Percentiles rank a stretch among this genome's conserved stretches.
Conservation (phyloP, 2,113 vertebrate species). For the Hippocampus mohnikei region DNA sequence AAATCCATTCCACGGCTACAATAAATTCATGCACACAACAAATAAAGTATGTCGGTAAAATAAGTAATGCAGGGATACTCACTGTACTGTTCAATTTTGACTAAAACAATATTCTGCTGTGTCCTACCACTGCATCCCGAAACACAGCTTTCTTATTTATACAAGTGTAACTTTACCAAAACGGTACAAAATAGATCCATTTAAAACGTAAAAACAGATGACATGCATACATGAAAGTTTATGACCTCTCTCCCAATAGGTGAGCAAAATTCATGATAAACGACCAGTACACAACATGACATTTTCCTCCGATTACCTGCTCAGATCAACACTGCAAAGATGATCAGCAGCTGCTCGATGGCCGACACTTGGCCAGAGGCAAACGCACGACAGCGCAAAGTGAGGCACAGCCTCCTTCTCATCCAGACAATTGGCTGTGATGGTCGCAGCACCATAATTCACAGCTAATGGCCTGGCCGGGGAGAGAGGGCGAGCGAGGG, state of each 20-base stretch:
- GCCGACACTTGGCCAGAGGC: constrained; percentile 41
- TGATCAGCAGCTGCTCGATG: constrained; percentile 40
- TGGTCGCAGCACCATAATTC: constrained; percentile 65
- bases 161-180: constrained; percentile 9
- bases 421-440: constrained; percentile 71
- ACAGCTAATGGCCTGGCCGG: constrained; percentile 58
- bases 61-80: constrained; percentile 38
- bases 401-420: constrained; percentile 60
- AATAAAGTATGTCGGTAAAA: background rate
- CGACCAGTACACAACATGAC: constrained; percentile 13
- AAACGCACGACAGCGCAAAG: constrained; percentile 41
- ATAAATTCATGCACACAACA: constrained; percentile 4
- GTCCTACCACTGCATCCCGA: constrained; percentile 52
- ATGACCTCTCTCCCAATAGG: background rate
- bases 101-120: constrained; percentile 29
- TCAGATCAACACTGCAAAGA: constrained; percentile 37
- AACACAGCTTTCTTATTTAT: constrained; percentile 34
- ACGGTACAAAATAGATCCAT: background rate
- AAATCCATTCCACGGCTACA: background rate
- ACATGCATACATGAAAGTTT: background rate
- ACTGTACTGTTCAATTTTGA: constrained; percentile 48
- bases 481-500: constrained; percentile 12
- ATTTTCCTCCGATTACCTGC: constrained; percentile 52
- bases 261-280: background rate
- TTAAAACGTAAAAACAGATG: background rate